Conservation (phyloP, 2,888 invertebrate species). For the Sphaeridia pumilis region DNA sequence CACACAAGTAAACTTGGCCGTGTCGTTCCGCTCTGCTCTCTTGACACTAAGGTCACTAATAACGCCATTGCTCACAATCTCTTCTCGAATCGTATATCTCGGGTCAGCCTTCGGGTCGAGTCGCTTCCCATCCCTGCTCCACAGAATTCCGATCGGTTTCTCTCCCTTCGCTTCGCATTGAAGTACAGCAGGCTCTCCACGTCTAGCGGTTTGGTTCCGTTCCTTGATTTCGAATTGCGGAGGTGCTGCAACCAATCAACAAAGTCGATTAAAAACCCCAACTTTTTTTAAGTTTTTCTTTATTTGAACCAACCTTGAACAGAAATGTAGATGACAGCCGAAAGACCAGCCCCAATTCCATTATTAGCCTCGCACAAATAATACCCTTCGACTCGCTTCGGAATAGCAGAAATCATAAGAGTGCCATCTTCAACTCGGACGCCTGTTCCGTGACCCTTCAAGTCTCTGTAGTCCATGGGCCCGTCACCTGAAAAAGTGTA, state of each 20-base stretch:
- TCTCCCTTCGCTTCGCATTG: constrained; percentile 67
- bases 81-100: constrained; percentile 52
- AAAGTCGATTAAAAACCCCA: not conserved
- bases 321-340: constrained; percentile 83
- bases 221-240: constrained; percentile 87
- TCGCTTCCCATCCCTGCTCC: constrained; percentile 90
- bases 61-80: constrained; percentile 75
- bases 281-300: not conserved
- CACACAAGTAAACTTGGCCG: constrained; percentile 80
- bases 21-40: constrained; percentile 75
- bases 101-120: constrained; percentile 73
- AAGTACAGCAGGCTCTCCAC: constrained; percentile 78
- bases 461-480: constrained; percentile 85
- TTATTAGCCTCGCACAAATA: constrained; percentile 93
- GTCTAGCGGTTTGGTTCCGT: constrained; percentile 78
- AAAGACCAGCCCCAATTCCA: constrained; percentile 86
- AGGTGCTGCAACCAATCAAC: constrained; percentile 51
- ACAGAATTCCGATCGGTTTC: constrained; percentile 84
- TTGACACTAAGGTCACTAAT: constrained; percentile 80
- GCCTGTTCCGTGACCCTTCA: constrained; percentile 77
- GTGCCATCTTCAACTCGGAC: constrained; percentile 92
- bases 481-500: constrained; percentile 57
- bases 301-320: constrained; percentile 61
- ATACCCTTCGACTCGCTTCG: constrained; percentile 76
- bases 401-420: constrained; percentile 74